A percentile compares a stretch with the other conserved stretches of the same genome.
These are phyloP conservation scores for Martes martes DNA, from an alignment of 2,113 vertebrate species.

Conservation along the genomic window DNA sequence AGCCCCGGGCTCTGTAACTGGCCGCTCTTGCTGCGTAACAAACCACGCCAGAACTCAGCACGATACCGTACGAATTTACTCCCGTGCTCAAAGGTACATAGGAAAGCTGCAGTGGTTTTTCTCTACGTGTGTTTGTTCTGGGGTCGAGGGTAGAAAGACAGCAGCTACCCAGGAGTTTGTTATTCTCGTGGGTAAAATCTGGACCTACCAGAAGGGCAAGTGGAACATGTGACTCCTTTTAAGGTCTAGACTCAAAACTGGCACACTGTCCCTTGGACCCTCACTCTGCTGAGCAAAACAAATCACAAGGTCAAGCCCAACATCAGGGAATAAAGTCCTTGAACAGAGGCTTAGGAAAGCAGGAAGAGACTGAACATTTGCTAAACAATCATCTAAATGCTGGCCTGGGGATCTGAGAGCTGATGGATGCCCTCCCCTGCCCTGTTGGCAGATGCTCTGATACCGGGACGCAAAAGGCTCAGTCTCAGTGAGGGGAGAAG, in stretches of 20 bases:
- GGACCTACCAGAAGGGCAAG: background rate
- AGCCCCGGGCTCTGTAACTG: background rate
- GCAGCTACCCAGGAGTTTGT: background rate
- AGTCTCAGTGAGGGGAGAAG: accelerated
- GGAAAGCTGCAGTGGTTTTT: background rate
- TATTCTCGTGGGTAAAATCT: background rate
- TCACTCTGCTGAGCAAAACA: background rate
- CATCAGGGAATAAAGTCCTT: background rate
- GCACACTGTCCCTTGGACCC: too few relatives aligned
- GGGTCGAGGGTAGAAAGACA: background rate
- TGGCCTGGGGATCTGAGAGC: background rate
- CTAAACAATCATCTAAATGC: background rate
- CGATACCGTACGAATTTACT: accelerated
- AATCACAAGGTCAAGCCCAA: background rate
- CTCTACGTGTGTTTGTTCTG: background rate
- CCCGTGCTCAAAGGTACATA: accelerated
- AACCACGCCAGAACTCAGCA: too few relatives aligned
- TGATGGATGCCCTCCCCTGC: background rate
- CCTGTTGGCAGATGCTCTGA: background rate
- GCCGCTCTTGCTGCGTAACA: background rate
- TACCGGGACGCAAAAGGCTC: background rate
- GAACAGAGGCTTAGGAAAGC: accelerated
- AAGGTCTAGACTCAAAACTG: background rate
- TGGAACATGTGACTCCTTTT: accelerated
- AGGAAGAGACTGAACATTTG: background rate